Evolutionary conservation across 2,113 vertebrate species (phyloP).

Genomic region (Pavo muticus): DNA sequence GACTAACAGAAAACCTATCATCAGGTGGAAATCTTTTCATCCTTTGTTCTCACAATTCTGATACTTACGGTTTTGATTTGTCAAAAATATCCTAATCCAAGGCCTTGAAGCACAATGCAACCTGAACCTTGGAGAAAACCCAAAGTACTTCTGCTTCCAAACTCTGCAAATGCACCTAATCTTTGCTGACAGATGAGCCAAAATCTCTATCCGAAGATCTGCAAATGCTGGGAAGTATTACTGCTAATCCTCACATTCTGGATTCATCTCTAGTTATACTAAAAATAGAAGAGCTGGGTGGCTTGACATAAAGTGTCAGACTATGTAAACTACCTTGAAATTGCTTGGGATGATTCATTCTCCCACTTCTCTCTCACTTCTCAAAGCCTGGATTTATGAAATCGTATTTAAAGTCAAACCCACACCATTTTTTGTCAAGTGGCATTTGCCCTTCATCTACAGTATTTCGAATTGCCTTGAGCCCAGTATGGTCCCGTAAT

Average conservation of each 20-base stretch:
- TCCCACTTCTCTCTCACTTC: not conserved
- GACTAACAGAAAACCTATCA: not conserved
- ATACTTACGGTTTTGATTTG: not conserved
- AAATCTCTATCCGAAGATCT: not conserved
- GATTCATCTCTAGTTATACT: not conserved
- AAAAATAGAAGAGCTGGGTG: constrained; percentile 18
- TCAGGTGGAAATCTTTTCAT: not conserved
- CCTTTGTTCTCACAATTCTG: not conserved
- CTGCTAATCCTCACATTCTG: constrained; percentile 1
- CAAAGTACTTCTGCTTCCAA: not conserved
- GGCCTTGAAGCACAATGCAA: not conserved
- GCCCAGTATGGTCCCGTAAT: not conserved
- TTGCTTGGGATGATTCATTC: constrained; percentile 39
- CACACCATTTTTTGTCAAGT: not conserved
- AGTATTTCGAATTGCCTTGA: not conserved
- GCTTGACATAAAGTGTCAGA: constrained; percentile 14
- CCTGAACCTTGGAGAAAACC: not conserved
- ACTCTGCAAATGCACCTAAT: constrained; percentile 25
- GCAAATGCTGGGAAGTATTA: constrained; percentile 17
- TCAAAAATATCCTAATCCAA: not conserved
- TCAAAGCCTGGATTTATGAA: constrained; percentile 11
- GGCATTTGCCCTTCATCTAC: not conserved
- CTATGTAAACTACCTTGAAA: constrained; percentile 43
- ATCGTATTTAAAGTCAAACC: constrained; percentile 26
- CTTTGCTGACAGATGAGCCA: not conserved